Evolutionary conservation across 2,113 vertebrate species (phyloP).

Genomic region (Lota lota): DNA sequence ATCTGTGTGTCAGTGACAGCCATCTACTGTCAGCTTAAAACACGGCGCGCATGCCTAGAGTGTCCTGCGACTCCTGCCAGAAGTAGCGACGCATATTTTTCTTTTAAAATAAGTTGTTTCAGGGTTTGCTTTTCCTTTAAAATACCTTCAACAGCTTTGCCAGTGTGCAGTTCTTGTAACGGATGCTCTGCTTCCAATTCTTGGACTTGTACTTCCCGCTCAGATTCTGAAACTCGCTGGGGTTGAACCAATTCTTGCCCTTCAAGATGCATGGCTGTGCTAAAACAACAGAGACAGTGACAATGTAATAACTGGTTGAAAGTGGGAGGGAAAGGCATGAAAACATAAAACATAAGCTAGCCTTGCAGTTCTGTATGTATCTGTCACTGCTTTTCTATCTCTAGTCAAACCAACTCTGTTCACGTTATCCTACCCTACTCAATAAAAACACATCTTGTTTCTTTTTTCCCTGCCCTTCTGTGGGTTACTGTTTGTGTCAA

Average conservation of each 20-base stretch:
- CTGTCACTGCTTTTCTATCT: too few relatives aligned
- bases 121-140: background rate
- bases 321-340: too few relatives aligned
- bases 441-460: too few relatives aligned
- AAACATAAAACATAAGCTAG: background rate
- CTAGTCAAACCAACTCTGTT: too few relatives aligned
- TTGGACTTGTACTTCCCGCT: constrained; percentile 34
- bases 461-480: too few relatives aligned
- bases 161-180: constrained; percentile 38
- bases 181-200: constrained; percentile 70
- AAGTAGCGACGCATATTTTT: too few relatives aligned
- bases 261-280: constrained; percentile 55
- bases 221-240: constrained; percentile 52
- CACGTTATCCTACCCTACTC: too few relatives aligned
- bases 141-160: constrained; percentile 57
- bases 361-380: too few relatives aligned
- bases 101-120: background rate
- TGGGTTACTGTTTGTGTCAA: too few relatives aligned
- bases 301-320: background rate
- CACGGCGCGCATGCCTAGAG: too few relatives aligned
- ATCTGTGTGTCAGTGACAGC: background rate
- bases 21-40: too few relatives aligned
- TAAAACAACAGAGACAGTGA: constrained; percentile 24
- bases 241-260: constrained; percentile 46
- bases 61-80: too few relatives aligned